Base-by-base conservation (phyloP, 2,113 vertebrate species). In the Herpetotheres cachinnans region DNA sequence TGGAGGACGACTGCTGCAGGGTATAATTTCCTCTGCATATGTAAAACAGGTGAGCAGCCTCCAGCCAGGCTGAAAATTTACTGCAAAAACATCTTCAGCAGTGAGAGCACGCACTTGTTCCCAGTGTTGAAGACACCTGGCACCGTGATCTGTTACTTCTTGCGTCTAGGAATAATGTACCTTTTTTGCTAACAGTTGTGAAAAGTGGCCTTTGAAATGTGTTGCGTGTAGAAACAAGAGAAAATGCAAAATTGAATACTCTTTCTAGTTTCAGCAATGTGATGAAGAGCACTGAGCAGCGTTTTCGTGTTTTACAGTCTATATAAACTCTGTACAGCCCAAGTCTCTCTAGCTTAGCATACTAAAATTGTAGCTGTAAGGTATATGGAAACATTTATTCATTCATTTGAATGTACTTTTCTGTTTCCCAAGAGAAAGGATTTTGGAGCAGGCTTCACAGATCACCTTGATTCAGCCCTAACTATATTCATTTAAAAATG, bases 401-500 rank as follows among this genome's bases (percentile, higher is more conserved):
- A 62, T 95, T 95, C 95, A 91, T 97, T 89, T 94, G 63, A 96
- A 95, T 72, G 80, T 63, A 82, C 78, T 66, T 89, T 81, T 78
- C 67, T 61, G 16, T 25, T 97, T 95, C 84, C 78, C 70, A 72
- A 94, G 93, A 94, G 69, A 96, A 92, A 92, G 32, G 5, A 65
- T 96, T 93, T 89, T 78, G 21, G 58, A 97, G 76, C 86, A 95
- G 77, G 76, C 94, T 96, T 94, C 87, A 44, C 91, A 94, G 82
- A 97, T 97, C 90, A 97, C 95, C 95, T 98, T 96, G 96, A 95
- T 96, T 97, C 91, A 94, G 59, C 96, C 82, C 93, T 94, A 97
- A 96, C 90, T 89, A 67, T 94, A 63, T 93, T 97, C 17, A 96
- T 97, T 97, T 98, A 78, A 90, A 87, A 85, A 91, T 88, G 93